Conservation (phyloP, 2,888 invertebrate genomes). For the Myathropa florea region DNA sequence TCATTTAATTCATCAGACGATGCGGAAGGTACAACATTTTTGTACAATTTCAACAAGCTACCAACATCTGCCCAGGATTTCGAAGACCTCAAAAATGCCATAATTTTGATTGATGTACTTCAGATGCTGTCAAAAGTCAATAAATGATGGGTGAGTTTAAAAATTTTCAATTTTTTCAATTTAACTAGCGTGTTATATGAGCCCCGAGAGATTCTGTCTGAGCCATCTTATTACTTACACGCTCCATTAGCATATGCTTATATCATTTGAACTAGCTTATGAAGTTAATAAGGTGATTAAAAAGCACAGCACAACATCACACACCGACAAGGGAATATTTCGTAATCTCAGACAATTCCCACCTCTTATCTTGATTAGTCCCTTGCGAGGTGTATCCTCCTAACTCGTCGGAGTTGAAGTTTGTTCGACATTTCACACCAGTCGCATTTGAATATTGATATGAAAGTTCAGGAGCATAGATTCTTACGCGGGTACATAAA, state of each 20-base stretch:
- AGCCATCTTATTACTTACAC: not conserved
- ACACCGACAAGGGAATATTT: not conserved
- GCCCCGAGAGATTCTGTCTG: not conserved
- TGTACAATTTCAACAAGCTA: too few relatives aligned
- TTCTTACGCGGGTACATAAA: not conserved
- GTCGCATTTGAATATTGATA: not conserved
- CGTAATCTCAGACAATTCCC: not conserved
- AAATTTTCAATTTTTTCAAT: not conserved
- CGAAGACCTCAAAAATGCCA: not conserved
- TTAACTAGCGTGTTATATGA: not conserved
- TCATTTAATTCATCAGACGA: too few relatives aligned
- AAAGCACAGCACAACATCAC: not conserved
- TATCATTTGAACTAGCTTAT: not conserved
- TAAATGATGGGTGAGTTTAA: too few relatives aligned
- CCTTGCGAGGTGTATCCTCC: not conserved
- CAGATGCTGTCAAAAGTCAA: not conserved
- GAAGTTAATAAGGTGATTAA: not conserved
- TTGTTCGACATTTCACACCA: not conserved
- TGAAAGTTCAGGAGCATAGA: not conserved
- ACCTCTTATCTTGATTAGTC: constrained; percentile 8
- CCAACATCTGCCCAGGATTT: too few relatives aligned
- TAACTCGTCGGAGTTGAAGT: not conserved
- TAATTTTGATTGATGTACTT: not conserved
- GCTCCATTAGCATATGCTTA: not conserved
- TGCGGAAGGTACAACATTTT: too few relatives aligned